phyloP scores from a whole-genome alignment of 2,888 invertebrate species.

The Rhagium mordax region DNA sequence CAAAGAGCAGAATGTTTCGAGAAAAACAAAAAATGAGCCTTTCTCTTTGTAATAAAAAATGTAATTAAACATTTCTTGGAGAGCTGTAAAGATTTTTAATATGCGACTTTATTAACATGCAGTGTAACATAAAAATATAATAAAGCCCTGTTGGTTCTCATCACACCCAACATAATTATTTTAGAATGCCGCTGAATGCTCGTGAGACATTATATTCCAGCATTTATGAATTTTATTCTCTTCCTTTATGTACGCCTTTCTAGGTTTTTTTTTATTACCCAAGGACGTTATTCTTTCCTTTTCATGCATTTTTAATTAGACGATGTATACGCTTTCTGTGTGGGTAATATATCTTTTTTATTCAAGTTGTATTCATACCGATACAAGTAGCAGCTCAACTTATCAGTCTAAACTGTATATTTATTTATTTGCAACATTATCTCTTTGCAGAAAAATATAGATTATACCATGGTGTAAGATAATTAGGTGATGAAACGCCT shows the following conservation, averaged over 20 bases:
- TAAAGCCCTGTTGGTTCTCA: conserved; percentile 54
- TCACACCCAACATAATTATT: conserved; percentile 60
- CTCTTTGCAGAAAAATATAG: no score
- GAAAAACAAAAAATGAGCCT: neutral
- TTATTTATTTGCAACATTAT: no score
- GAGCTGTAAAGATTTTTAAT: conserved; percentile 41
- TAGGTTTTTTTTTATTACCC: conserved; percentile 54
- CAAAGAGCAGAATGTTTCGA: neutral
- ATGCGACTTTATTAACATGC: conserved; percentile 45
- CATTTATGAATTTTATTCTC: conserved; percentile 59
- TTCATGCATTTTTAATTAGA: conserved; percentile 52
- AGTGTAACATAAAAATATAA: conserved; percentile 51
- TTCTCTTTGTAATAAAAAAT: neutral
- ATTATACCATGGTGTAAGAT: no score
- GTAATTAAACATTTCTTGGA: conserved; percentile 25
- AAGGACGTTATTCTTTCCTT: conserved; percentile 51
- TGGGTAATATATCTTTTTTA: no score
- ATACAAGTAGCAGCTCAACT: no score
- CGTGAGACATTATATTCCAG: conserved; percentile 51
- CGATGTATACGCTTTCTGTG: neutral
- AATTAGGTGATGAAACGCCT: no score
- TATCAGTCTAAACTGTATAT: no score
- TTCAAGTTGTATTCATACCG: no score
- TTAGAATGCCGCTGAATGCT: conserved; percentile 55
- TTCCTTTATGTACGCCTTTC: conserved; percentile 54